phyloP scores from a whole-genome alignment of 1,140 invertebrate genomes.

The Semibalanus balanoides region DNA sequence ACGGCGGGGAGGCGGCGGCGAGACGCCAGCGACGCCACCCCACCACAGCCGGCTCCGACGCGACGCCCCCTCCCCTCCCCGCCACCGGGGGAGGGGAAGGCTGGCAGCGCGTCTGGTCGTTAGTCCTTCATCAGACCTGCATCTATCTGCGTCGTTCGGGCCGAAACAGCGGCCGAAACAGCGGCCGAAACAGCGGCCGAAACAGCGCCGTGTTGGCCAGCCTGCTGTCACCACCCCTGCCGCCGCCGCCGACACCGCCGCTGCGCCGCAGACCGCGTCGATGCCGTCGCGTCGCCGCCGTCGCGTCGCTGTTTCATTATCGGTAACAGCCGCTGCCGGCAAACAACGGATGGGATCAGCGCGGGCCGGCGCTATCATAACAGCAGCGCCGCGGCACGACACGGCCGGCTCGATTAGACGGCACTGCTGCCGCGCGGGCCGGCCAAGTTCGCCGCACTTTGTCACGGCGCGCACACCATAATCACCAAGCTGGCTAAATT shows the following conservation, averaged over 20 bases:
- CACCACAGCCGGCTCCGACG: too few species aligned
- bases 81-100: too few species aligned
- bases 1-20: background rate
- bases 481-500: background rate
- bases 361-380: background rate
- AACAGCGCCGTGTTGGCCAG: background rate
- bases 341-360: background rate
- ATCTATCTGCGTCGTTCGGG: background rate
- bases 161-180: too few species aligned
- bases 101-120: background rate
- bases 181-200: background rate
- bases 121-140: background rate
- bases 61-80: too few species aligned
- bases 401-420: background rate
- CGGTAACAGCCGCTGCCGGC: background rate
- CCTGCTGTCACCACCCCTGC: background rate
- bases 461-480: background rate
- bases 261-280: too few species aligned
- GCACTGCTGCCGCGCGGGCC: too few species aligned
- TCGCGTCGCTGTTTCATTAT: background rate
- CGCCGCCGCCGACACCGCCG: too few species aligned
- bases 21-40: background rate
- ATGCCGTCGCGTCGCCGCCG: too few species aligned
- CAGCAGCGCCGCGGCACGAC: background rate
- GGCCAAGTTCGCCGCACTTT: background rate